Conservation (phyloP, 2,888 invertebrate genomes). For the Drosophila conformis region DNA sequence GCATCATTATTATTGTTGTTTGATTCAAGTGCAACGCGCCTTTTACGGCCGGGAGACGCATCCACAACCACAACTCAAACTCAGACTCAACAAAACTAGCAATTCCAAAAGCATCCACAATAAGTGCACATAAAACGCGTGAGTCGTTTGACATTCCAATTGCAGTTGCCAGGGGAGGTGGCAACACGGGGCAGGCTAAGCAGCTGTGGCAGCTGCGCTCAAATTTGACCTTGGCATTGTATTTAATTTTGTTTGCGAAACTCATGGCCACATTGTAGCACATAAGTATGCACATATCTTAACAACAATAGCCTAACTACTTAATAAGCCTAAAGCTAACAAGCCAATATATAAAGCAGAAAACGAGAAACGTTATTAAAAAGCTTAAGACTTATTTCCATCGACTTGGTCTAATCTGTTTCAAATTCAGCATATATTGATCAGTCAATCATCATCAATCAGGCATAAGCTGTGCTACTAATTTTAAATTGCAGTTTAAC, state of each 20-base stretch:
- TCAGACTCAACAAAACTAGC: conserved; percentile 14
- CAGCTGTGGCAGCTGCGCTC: conserved; percentile 53
- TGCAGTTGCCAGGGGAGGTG: conserved; percentile 17
- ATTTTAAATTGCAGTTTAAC: background rate
- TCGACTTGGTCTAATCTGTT: background rate
- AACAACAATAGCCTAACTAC: conserved; percentile 26
- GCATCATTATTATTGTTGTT: conserved; percentile 53
- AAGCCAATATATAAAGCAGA: background rate
- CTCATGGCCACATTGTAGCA: conserved; percentile 54
- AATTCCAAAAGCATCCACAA: conserved; percentile 38
- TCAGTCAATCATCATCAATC: conserved; percentile 6
- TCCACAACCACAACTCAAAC: conserved; percentile 39
- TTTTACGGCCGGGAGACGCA: conserved; percentile 55
- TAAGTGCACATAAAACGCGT: conserved; percentile 48
- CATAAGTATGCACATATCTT: conserved; percentile 43
- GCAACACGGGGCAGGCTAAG: background rate
- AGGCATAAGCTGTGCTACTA: background rate
- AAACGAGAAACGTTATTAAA: background rate
- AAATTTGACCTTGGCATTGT: conserved; percentile 76
- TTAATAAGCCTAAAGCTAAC: background rate
- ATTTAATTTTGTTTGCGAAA: conserved; percentile 70
- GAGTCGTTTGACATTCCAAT: conserved; percentile 74
- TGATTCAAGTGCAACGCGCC: conserved; percentile 72
- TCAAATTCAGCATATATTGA: background rate
- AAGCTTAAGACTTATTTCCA: background rate